A percentile compares a stretch with the other conserved stretches of the same genome.
phyloP scores from a whole-genome alignment of 2,888 invertebrate species.

The Acanthosoma haemorrhoidale region DNA sequence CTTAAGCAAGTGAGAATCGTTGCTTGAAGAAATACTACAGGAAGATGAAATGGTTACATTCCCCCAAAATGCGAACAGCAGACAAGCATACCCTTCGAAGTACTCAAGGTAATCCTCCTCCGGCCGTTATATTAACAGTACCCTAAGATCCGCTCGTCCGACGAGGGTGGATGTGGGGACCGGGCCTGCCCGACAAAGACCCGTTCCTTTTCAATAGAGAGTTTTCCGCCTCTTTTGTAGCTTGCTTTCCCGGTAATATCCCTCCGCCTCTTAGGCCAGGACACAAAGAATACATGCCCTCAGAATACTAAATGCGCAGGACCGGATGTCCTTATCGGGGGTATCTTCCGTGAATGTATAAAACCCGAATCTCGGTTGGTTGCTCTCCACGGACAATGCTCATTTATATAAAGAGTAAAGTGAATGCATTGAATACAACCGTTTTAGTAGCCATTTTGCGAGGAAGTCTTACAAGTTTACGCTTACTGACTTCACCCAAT shows the following conservation, averaged over 20 bases:
- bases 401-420: too few relatives aligned
- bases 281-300: neutral
- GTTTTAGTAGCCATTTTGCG: too few relatives aligned
- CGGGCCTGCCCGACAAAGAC: neutral
- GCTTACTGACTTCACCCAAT: too few relatives aligned
- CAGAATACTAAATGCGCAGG: neutral
- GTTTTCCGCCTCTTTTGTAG: conserved; percentile 2
- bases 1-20: too few relatives aligned
- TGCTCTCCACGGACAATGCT: too few relatives aligned
- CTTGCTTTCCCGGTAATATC: neutral
- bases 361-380: neutral
- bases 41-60: too few relatives aligned
- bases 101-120: neutral
- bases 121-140: neutral
- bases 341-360: neutral
- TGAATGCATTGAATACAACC: too few relatives aligned
- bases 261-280: neutral
- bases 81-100: too few relatives aligned
- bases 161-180: neutral
- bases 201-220: neutral
- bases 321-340: conserved; percentile 1
- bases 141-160: neutral
- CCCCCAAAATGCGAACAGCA: too few relatives aligned
- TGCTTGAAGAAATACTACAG: too few relatives aligned
- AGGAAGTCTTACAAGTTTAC: too few relatives aligned